Conservation (phyloP, 2,797 vertebrate species). For the Helostoma temminkii region DNA sequence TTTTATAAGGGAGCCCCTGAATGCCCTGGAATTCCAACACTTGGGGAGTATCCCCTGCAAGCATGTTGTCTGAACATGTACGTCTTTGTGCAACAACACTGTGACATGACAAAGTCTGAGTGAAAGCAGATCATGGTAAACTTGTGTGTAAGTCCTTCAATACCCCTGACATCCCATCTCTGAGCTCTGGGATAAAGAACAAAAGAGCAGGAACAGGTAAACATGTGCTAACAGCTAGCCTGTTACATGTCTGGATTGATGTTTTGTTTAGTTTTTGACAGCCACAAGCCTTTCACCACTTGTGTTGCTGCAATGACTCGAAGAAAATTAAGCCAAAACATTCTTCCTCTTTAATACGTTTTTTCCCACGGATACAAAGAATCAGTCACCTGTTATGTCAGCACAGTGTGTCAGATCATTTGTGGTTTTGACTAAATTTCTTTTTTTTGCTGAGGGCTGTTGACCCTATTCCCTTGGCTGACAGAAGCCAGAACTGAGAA, state of each 20-base stretch:
- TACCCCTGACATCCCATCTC: slow-evolving; percentile 71
- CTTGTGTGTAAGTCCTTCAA: slow-evolving; percentile 73
- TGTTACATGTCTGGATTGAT: slow-evolving; percentile 55
- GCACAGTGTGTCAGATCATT: slow-evolving; percentile 57
- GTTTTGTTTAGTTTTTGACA: slow-evolving; percentile 54
- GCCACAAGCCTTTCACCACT: slow-evolving; percentile 43
- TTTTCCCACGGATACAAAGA: slow-evolving; percentile 43
- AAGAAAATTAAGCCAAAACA: slow-evolving; percentile 36
- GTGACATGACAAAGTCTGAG: slow-evolving; percentile 77
- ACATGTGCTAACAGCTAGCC: slow-evolving; percentile 73
- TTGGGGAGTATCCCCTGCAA: slow-evolving; percentile 57
- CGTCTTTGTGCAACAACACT: slow-evolving; percentile 68
- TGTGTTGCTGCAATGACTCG: slow-evolving; percentile 32
- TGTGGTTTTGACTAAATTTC: slow-evolving; percentile 49
- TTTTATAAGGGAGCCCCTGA: slow-evolving; percentile 78
- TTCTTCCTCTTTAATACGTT: slow-evolving; percentile 4
- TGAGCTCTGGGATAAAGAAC: slow-evolving; percentile 76
- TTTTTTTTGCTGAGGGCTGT: slow-evolving; percentile 69
- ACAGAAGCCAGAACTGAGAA: slow-evolving; percentile 79
- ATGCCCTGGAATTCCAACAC: slow-evolving; percentile 78
- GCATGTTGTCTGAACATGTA: slow-evolving; percentile 69
- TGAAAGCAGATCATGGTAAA: slow-evolving; percentile 78
- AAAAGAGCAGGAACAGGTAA: slow-evolving; percentile 76
- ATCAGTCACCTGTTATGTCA: slow-evolving; percentile 60
- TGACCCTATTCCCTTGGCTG: slow-evolving; percentile 72